Base-by-base conservation (phyloP, 2,888 invertebrate species). In the Therioaphis trifolii region DNA sequence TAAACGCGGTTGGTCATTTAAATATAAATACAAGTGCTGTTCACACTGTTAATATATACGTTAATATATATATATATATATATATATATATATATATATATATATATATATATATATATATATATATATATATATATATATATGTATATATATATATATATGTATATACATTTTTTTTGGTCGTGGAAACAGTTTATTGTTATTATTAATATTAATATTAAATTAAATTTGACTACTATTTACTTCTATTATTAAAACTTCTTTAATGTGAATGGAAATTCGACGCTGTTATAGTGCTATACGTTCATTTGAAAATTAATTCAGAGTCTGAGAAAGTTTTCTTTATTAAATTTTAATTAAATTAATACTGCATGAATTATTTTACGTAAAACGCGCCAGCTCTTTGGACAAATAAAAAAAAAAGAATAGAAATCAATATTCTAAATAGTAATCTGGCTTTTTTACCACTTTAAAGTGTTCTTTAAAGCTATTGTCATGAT, bases 341-440 rank as follows among this genome's bases (percentile, higher is more conserved):
- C 68, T 69, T 79, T 55, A 43, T 69, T 69, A 55, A 69, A n/a
- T 69, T 69, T 79, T 79, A 79, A 79, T 79, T 79, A 79, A 79
- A 79, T 78, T 79, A 79, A 40, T 43, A 55, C 40, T n/a, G 68
- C 68, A 9, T 27, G 68, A 79, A 79, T 69, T 55, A 79, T 69
- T 79, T 55, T 79, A 27, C n/a, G 15, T 14, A 46, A 35, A 74
- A 74, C 21, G 21, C 21, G 58, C 5, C 15, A 35, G 7, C 21
- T 75, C 24, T 11, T 3, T 1, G 2, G 12, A 24, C 21, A 12
- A 61, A 43, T 66, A 12, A 29, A 40, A 27, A 75, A 68, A 35
- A 27, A 43, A 15, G 24, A 49, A 5, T 43, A 4, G 40, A 29
- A 69, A 69, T 69, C 78, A 24, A 78, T 55, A 55, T 55, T 79